Percentiles rank a stretch among this genome's conserved stretches.
Evolutionary conservation across 2,888 invertebrate species (phyloP).

Genomic region (Melanchra persicariae): DNA sequence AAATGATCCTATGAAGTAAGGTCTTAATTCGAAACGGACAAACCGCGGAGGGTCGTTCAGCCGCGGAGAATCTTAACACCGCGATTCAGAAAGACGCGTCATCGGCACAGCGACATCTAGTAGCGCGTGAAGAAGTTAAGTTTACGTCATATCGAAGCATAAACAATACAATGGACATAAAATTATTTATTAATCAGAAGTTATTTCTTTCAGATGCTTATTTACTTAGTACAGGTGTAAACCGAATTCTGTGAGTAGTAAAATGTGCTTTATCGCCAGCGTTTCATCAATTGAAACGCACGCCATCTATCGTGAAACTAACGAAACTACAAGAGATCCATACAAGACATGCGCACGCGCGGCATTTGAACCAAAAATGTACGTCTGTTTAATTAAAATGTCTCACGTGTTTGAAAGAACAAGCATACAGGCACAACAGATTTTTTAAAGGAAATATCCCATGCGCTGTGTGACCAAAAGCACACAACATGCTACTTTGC

Average conservation of each 20-base stretch:
- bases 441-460: too few species aligned
- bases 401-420: neutral
- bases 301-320: conserved; percentile 8
- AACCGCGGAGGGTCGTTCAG: too few species aligned
- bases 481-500: neutral
- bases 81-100: too few species aligned
- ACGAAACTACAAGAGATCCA: neutral
- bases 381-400: neutral
- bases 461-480: too few species aligned
- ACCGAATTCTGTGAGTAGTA: neutral
- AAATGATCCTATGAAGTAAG: too few species aligned
- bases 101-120: conserved; percentile 6
- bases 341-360: neutral
- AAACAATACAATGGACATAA: too few species aligned
- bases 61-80: too few species aligned
- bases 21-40: too few species aligned
- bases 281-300: neutral
- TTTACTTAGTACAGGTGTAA: too few species aligned
- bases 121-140: neutral
- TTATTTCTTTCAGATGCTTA: too few species aligned
- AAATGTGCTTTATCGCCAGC: neutral
- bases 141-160: neutral
- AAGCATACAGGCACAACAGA: neutral
- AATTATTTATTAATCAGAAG: too few species aligned
- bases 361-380: neutral